Percentiles rank a stretch among this genome's conserved stretches.
phyloP scores from a whole-genome alignment of 1,140 invertebrate genomes.

The Elysia chlorotica region DNA sequence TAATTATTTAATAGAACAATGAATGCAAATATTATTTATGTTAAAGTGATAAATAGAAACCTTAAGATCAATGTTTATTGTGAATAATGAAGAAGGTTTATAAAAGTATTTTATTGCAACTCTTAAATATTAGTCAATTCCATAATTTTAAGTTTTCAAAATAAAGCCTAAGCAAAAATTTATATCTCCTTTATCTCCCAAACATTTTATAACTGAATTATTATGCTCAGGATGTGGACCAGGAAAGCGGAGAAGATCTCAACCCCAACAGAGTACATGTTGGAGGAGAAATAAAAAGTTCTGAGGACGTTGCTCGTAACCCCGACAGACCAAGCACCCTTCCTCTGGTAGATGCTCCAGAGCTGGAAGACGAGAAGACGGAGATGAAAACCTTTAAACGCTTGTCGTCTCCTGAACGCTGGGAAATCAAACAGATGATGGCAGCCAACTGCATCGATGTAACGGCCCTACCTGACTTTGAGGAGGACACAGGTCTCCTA shows the following conservation, averaged over 20 bases:
- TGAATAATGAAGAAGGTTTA: too few relatives aligned
- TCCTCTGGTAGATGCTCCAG: constrained; percentile 50
- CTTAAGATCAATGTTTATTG: too few relatives aligned
- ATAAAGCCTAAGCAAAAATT: too few relatives aligned
- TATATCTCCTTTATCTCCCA: too few relatives aligned
- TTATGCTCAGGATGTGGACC: constrained; percentile 90
- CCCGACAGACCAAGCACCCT: constrained; percentile 61
- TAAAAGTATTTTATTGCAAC: too few relatives aligned
- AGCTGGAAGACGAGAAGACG: constrained; percentile 64
- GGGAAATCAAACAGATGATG: constrained; percentile 78
- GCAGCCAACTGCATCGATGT: constrained; percentile 72
- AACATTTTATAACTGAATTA: too few relatives aligned
- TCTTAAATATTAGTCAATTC: too few relatives aligned
- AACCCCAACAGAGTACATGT: constrained; percentile 71
- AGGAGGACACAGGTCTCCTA: constrained; percentile 65
- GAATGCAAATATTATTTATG: too few relatives aligned
- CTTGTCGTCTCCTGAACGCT: constrained; percentile 92
- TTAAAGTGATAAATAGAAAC: too few relatives aligned
- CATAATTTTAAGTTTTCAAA: too few relatives aligned
- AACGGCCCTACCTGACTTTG: constrained; percentile 65
- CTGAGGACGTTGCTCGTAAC: constrained; percentile 46
- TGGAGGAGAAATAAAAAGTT: constrained; percentile 41
- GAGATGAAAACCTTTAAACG: constrained; percentile 88
- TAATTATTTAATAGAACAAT: too few relatives aligned
- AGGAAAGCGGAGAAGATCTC: constrained; percentile 90